Conservation (phyloP, 2,888 invertebrate genomes). For the Pandemis corylana region DNA sequence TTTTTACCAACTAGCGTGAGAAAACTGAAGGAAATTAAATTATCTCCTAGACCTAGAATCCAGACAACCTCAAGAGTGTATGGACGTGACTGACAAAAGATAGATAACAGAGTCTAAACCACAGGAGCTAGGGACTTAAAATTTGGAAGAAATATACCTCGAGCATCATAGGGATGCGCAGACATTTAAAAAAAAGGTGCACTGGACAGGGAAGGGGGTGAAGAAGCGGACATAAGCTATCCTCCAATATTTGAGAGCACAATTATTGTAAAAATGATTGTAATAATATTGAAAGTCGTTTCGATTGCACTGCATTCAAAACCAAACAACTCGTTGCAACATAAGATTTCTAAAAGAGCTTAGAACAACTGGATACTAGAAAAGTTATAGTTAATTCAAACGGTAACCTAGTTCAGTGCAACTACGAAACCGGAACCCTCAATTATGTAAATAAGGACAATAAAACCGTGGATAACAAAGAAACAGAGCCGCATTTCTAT, state of each 20-base stretch:
- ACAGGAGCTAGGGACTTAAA: too few species aligned
- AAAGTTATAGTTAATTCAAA: not conserved
- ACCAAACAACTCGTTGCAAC: not conserved
- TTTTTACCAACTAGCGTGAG: too few species aligned
- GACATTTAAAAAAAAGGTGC: too few species aligned
- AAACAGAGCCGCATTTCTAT: conserved; percentile 36
- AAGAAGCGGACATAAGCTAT: too few species aligned
- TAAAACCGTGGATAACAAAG: conserved; percentile 33
- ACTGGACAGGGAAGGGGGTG: too few species aligned
- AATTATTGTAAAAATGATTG: not conserved
- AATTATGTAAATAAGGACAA: conserved; percentile 35
- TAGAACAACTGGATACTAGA: not conserved
- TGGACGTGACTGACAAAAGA: too few species aligned
- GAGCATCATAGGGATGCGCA: too few species aligned
- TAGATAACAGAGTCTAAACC: too few species aligned
- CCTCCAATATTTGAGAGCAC: not conserved
- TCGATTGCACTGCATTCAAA: not conserved
- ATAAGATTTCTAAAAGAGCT: not conserved
- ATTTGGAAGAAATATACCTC: too few species aligned
- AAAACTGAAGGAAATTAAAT: not conserved
- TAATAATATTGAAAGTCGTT: not conserved
- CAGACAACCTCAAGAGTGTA: not conserved
- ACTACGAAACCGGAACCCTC: conserved; percentile 23
- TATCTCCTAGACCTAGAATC: not conserved
- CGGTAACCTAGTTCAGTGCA: conserved; percentile 17